phyloP scores from a whole-genome alignment of 2,113 vertebrate species.

The Varanus salvator region DNA sequence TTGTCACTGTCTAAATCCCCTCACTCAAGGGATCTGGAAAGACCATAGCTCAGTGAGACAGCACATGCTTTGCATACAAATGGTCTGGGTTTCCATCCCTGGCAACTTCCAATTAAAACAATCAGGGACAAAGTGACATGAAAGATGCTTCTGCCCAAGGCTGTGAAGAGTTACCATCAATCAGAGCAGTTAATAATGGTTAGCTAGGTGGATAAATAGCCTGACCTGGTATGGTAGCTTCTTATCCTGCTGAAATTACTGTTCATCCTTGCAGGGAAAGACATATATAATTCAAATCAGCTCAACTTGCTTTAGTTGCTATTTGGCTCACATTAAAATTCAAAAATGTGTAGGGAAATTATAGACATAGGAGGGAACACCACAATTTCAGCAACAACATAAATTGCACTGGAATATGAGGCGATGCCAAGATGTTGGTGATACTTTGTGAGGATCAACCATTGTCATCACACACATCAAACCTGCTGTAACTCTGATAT shows the following conservation, averaged over 20 bases:
- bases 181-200: neutral
- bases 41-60: neutral
- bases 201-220: neutral
- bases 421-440: neutral
- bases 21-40: neutral
- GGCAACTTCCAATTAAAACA: neutral
- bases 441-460: neutral
- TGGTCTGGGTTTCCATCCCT: neutral
- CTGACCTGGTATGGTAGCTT: neutral
- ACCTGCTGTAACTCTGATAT: neutral
- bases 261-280: neutral
- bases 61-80: neutral
- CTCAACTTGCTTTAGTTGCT: neutral
- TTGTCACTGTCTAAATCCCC: neutral
- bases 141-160: neutral
- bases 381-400: neutral
- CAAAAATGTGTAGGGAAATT: neutral
- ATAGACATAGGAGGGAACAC: neutral
- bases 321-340: neutral
- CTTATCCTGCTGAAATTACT: neutral
- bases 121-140: neutral
- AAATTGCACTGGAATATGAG: neutral
- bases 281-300: neutral
- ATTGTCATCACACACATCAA: neutral
- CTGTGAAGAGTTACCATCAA: neutral